Evolutionary conservation across 2,113 vertebrate species (phyloP), one percentile per base, ranked within the genome.

Genomic region (Marmota monax): DNA sequence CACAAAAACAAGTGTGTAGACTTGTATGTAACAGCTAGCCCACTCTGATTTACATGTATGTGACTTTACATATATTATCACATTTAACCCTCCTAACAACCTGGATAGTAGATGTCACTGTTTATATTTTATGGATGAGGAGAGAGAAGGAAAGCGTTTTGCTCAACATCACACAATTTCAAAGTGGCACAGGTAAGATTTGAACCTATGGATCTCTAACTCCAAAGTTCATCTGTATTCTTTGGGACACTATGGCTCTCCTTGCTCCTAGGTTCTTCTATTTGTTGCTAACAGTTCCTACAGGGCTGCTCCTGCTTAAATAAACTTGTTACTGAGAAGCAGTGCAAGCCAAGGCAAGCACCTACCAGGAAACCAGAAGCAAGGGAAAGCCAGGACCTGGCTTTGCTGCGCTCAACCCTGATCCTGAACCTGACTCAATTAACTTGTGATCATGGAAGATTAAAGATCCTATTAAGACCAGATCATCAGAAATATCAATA

Each of bases 401-500:
- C 67, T 78, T 9, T 65, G 56, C 25, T n/a, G 37, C 27, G 42
- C 11, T 39, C 58, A 76, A 67, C 51, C 45, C 39, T 29, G 11
- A 29, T 11, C n/a, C 74, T 34, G 37, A 18, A 69, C 73, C 53
- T n/a, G n/a, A 78, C 18, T 80, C 23, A 6, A 9, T 70, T 23
- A 32, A 78, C 53, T 51, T 56, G 45, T 39, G 53, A 89, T 7
- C 51, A 32, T 20, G 39, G 8, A 85, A 94, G 85, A 82, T 16
- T 39, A 91, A 94, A 89, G 32, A 34, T 72, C 58, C 84, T 83
- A 95, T 45, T 80, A 92, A 89, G 61, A 65, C 74, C 70, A 84
- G 29, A 92, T 73, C 42, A 88, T 79, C 94, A 96, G 72, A 96
- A 95, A 95, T 58, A 94, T 72, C 39, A 94, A 84, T 69, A 93